Evolutionary conservation across 2,797 vertebrate species (phyloP), one percentile per base, ranked within the genome.

Genomic region (Acipenser transmontanus): DNA sequence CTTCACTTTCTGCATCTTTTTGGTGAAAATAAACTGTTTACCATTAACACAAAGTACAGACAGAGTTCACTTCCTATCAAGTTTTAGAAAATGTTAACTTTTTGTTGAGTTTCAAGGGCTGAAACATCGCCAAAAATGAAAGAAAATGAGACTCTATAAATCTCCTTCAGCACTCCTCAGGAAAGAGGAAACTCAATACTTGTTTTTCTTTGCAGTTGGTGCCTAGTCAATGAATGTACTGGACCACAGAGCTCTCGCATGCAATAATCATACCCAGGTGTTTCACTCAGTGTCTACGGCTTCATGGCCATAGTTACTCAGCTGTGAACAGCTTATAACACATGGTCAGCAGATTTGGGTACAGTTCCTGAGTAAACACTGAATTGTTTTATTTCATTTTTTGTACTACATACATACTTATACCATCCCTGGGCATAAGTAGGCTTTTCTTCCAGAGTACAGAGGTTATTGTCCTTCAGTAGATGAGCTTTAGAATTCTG

Each of bases 131-230:
- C 81, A 72, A 81, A 75, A 83, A 85, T 83, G 70, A 86, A 69
- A 83, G 71, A 83, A 83, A 86, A 88, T 86, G 74, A 85, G 86
- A 74, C 74, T 17, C 17, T 74, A 87, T 87, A 84, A 71, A 83
- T 88, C 85, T 83, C 75, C 70, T 70, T 71, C 74, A 71, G 78
- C 77, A 34, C 77, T 84, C 81, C 77, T 73, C 70, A 77, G 79
- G 74, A 70, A 73, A 74, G 76, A 79, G 47, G 47, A 48, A 17
- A 62, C 49, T 6, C 59, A 57, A 48, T 49, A 20, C 17, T 66
- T 52, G 34, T 66, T 49, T 47, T 60, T 51, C 51, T 63, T 65
- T 11, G 64, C 52, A 65, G 51, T 50, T 57, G 2, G 51, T 51
- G 17, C 20, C 51, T 56, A 47, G 64, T 65, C 51, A 34, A 65